Evolutionary conservation across 2,113 vertebrate species (phyloP), one percentile per base, ranked within the genome.

Genomic region (Gulo gulo): DNA sequence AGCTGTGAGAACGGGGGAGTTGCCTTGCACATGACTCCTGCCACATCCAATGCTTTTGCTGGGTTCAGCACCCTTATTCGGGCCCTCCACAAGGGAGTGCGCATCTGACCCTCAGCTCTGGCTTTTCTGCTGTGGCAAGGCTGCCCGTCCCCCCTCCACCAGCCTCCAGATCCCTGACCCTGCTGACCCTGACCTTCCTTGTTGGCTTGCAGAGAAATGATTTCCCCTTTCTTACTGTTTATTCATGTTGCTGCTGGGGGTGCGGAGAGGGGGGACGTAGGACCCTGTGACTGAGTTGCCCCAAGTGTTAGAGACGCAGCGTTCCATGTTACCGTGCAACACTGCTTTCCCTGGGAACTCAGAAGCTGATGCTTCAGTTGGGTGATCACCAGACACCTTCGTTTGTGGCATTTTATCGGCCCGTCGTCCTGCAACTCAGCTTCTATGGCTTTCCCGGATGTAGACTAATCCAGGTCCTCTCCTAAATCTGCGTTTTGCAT

Each of bases 281-380:
- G 47, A 6, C 31, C 20, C 36, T 15, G 11, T 1, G 42, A 7
- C 24, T 34, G 80, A 39, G 42, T 31, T 23, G 4, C 61, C 15
- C 3, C 15, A 13, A 69, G 1, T 23, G 18, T 29, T 16, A 50
- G 26, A 86, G n/a, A 88, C 21, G 12, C 34, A 4, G 11, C 3
- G 34, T 69, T 16, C 26, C 65, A 0, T 6, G 0, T 34, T 4
- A 3, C 7, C 11, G 26, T 16, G 2, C 2, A 26, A 76, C 2
- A 55, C 34, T 26, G 47, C 36, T 89, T 39, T 65, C 24, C 31
- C 36, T 20, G 78, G 0, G 2, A 4, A 5, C 36, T 8, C 16
- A 39, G 31, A 1, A 26, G 10, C 16, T 0, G n/a, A 7, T 20
- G 42, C n/a, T 39, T 18, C 15, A 10, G 50, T 5, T 67, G 23